A percentile compares a stretch with the other conserved stretches of the same genome.
These are phyloP conservation scores for Lypha dubia DNA, from an alignment of 2,888 invertebrate species.

Conservation along the genomic window DNA sequence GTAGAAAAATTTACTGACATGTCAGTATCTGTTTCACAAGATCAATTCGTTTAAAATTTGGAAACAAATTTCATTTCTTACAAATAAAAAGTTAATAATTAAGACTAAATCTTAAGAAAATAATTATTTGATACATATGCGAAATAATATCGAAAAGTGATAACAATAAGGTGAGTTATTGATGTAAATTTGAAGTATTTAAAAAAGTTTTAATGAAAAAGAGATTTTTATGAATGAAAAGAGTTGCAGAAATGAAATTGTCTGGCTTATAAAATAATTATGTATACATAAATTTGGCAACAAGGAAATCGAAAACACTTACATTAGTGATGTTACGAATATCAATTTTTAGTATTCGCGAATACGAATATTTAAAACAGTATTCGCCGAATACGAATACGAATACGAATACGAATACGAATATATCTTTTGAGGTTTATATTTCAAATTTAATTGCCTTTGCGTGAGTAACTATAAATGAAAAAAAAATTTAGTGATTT, in stretches of 20 bases:
- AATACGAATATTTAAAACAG: too few species aligned
- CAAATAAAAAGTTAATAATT: slow-evolving; percentile 24
- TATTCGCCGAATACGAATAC: too few species aligned
- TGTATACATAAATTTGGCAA: neutral
- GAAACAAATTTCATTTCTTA: slow-evolving; percentile 5
- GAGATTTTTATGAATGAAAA: slow-evolving; percentile 33
- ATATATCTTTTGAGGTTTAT: too few species aligned
- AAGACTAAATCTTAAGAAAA: slow-evolving; percentile 2
- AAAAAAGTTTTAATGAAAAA: slow-evolving; percentile 14
- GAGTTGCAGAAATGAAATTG: slow-evolving; percentile 15
- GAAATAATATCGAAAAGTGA: neutral
- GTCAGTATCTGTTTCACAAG: too few species aligned
- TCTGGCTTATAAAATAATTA: neutral
- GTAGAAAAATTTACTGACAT: too few species aligned
- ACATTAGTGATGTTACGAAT: too few species aligned
- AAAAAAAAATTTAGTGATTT: too few species aligned
- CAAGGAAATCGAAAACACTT: slow-evolving; percentile 33
- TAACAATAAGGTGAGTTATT: slow-evolving; percentile 28
- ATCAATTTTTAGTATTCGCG: too few species aligned
- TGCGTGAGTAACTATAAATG: too few species aligned
- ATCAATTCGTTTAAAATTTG: too few species aligned
- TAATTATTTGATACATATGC: neutral
- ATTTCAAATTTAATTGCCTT: too few species aligned
- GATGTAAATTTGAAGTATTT: slow-evolving; percentile 4
- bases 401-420: too few species aligned